Base-by-base conservation (phyloP, 2,888 invertebrate genomes). In the Salticus scenicus region DNA sequence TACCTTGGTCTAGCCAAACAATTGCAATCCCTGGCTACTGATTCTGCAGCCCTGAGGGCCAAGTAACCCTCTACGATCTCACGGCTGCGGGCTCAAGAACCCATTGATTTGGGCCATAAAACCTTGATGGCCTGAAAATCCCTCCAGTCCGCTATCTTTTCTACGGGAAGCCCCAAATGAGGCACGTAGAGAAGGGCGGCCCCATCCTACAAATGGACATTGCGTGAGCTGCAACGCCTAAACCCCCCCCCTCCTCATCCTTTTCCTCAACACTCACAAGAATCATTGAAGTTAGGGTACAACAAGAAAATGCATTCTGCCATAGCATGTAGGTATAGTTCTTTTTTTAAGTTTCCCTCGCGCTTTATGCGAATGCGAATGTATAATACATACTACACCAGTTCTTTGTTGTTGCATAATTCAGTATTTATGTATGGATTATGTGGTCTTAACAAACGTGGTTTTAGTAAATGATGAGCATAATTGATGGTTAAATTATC, bases 81-180 rank as follows among this genome's bases (percentile, higher is more conserved):
- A 78, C 84, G 84, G 67, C 64, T 42, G 31, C 42, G 51, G 72
- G 73, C 77, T 72, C 72, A 79, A 85, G 78, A 41, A 79, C 69
- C 84, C 84, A 79, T 85, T 85, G 84, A 85, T 85, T 85, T 79
- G 79, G 63, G 78, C 84, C 84, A 85, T 85, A 85, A 85, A 85
- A 85, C 73, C 84, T 85, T 85, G 84, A 85, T 85, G 84, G 78
- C 70, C 30, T 31, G 70, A 41, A 51, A 78, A 77, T 76, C 71
- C 75, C 64, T 82, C 72, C 66, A 69, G 28, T 42, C 72, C 30
- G 20, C 41, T 33, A 31, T 72, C 31, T 74, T 72, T 74, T 51
- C n/a, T 12, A 42, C 17, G 27, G 66, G 74, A 71, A 79, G 57
- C 66, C 42, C 47, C 28, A 75, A 86, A 80, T 86, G 80, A 76